phyloP scores from a whole-genome alignment of 2,113 vertebrate species.

The Odontesthes bonariensis region DNA sequence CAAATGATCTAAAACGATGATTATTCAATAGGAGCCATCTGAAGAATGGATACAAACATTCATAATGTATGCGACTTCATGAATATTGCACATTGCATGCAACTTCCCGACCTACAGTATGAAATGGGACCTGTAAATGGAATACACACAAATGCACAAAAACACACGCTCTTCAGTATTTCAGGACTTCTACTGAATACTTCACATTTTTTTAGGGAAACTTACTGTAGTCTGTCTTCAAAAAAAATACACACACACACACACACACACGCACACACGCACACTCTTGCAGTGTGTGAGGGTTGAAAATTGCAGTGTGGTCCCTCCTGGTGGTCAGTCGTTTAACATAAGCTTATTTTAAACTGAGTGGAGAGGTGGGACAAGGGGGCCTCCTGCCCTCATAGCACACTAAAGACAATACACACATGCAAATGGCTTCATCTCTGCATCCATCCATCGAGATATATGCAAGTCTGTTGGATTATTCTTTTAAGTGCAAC shows the following conservation, averaged over 20 bases:
- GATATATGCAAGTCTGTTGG: constrained; percentile 59
- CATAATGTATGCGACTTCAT: constrained; percentile 63
- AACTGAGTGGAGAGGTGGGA: constrained; percentile 57
- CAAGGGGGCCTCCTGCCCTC: constrained; percentile 53
- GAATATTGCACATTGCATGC: constrained; percentile 82
- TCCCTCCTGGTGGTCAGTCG: constrained; percentile 75
- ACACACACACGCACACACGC: neutral
- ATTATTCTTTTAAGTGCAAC: constrained; percentile 75
- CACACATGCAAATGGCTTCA: constrained; percentile 79
- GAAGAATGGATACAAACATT: constrained; percentile 53
- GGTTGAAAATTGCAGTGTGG: constrained; percentile 39
- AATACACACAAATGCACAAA: constrained; percentile 15
- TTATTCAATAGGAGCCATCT: constrained; percentile 22
- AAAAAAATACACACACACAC: neutral
- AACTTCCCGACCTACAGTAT: constrained; percentile 79
- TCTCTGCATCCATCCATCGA: constrained; percentile 66
- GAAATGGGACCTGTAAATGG: constrained; percentile 47
- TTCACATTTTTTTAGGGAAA: constrained; percentile 11
- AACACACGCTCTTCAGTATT: constrained; percentile 13
- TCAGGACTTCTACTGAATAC: constrained; percentile 37
- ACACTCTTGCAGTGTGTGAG: constrained; percentile 6
- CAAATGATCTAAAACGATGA: constrained; percentile 32
- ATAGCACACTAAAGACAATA: constrained; percentile 71
- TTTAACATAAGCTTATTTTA: constrained; percentile 52
- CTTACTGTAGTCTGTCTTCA: neutral